These are phyloP conservation scores for Meda fulgida DNA, from an alignment of 2,797 vertebrate genomes.

Conservation along the genomic window DNA sequence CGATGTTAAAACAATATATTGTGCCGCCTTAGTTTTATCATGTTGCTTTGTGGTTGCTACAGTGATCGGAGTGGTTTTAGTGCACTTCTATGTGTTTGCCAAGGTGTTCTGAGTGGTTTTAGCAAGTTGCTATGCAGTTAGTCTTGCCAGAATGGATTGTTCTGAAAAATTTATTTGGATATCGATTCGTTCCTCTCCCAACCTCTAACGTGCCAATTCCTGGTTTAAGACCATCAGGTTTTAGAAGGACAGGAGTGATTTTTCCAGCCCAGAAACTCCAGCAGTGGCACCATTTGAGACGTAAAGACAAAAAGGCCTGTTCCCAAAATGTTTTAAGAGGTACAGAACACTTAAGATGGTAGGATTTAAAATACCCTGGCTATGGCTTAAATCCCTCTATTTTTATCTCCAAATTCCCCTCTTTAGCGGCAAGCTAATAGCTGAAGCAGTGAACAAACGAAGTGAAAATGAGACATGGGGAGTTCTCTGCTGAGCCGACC, in stretches of 20 bases:
- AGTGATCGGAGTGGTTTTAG: too few species aligned
- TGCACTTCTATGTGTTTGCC: too few species aligned
- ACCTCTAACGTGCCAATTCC: background rate
- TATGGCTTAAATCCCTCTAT: background rate
- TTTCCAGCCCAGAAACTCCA: background rate
- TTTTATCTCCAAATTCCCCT: background rate
- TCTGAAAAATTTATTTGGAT: background rate
- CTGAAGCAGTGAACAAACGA: background rate
- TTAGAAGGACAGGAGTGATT: background rate
- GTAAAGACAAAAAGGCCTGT: background rate
- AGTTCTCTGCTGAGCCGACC: background rate
- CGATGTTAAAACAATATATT: too few species aligned
- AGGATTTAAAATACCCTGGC: conserved; percentile 7
- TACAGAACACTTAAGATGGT: background rate
- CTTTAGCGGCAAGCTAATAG: background rate
- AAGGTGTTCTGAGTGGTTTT: too few species aligned
- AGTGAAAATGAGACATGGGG: background rate
- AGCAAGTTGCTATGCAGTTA: background rate
- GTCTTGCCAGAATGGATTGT: background rate
- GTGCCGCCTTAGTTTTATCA: too few species aligned
- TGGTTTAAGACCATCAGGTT: background rate
- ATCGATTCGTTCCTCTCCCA: background rate
- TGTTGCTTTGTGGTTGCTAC: background rate
- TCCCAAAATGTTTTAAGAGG: conserved; percentile 2
- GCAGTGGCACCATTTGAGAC: background rate